Conservation (phyloP, 2,888 invertebrate species). For the Horisme vitalbata region DNA sequence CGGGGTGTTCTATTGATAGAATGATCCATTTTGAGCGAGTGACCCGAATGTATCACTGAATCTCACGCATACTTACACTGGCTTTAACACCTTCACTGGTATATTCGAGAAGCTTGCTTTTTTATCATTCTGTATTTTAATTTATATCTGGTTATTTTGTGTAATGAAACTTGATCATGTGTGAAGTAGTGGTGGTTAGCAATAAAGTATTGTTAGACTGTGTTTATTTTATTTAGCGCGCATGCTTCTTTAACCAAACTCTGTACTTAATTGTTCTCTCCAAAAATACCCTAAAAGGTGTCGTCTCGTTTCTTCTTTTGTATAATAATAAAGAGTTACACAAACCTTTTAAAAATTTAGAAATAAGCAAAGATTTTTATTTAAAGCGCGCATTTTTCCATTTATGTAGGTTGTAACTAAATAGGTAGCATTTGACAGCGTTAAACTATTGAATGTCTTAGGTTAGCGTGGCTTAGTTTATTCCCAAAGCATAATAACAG, state of each 20-base stretch:
- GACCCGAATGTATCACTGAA: conserved; percentile 43
- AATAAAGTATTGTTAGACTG: conserved; percentile 40
- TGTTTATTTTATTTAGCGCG: conserved; percentile 36
- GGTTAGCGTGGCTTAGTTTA: too few species aligned
- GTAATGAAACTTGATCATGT: conserved; percentile 26
- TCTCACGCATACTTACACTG: conserved; percentile 63
- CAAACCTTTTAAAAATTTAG: too few species aligned
- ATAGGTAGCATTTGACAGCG: too few species aligned
- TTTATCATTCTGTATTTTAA: not conserved
- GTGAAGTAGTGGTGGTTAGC: conserved; percentile 63
- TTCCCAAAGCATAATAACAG: too few species aligned
- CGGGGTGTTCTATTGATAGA: not conserved
- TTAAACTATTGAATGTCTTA: too few species aligned
- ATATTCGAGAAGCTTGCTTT: conserved; percentile 6
- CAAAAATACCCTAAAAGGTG: too few species aligned
- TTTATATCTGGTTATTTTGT: not conserved
- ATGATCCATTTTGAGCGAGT: conserved; percentile 44
- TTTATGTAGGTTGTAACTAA: too few species aligned
- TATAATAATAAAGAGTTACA: too few species aligned
- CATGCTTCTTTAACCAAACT: not conserved
- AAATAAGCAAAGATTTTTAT: too few species aligned
- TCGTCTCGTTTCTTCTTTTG: too few species aligned
- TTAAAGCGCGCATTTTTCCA: too few species aligned
- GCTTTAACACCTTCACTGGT: conserved; percentile 61
- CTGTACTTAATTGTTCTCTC: too few species aligned